Base-by-base conservation (phyloP, 2,888 invertebrate genomes). In the Acleris emargana region DNA sequence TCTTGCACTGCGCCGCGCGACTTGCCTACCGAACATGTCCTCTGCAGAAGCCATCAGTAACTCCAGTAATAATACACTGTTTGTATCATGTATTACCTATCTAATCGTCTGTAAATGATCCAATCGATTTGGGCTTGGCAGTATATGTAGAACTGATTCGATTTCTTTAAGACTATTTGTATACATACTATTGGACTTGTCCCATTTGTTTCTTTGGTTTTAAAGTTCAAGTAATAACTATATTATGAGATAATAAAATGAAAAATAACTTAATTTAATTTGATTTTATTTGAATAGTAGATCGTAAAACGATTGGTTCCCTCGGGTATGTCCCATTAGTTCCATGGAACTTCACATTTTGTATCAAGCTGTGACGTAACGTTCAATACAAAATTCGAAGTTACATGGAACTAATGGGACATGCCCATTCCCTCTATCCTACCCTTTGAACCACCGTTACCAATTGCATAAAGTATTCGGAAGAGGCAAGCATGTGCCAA, bases 151-250 rank as follows among this genome's bases (percentile, higher is more conserved):
- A 22, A 28, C 66, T 57, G 38, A 61, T 49, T 53, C 52, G 51
- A 50, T 59, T 58, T 59, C 18, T 50, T 58, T 60, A 69, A 61
- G 62, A 67, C 67, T 67, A 67, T 66, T 68, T 59, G 69, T 64
- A 67, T 64, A 67, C 63, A 43, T 60, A 54, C 57, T 58, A 51
- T 66, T 66, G 55, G 84, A 81, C 84, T 86, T 82, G 86, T 80
- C 80, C 82, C 74, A 72, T 72, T 75, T 75, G 81, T 84, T 85
- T 83, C 76, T 78, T 73, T 82, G 70, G 38, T 76, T 74, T 80
- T 76, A 72, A 87, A 86, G 82, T 77, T 79, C 83, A 84, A 85
- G 86, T 87, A 75, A 73, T 67, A 74, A 78, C 71, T 60, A 74
- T 80, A 78, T 79, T 72, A 62, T 38, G 60, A 77, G 78, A 72